Percentiles rank a stretch among this genome's conserved stretches.
Conservation (phyloP, 1,140 invertebrate species). For the Phenacoccus solenopsis region DNA sequence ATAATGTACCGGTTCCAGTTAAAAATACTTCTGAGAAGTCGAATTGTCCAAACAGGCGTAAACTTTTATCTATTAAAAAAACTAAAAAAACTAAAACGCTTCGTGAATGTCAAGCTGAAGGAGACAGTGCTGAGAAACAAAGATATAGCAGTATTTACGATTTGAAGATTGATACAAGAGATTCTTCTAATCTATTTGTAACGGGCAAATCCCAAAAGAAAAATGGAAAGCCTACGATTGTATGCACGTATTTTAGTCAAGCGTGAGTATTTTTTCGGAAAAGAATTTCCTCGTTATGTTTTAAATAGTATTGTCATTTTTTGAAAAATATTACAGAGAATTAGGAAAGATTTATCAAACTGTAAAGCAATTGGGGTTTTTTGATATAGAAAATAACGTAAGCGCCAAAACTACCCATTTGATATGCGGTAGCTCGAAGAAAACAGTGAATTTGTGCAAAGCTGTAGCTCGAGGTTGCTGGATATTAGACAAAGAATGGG, state of each 20-base stretch:
- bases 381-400: slow-evolving; percentile 37
- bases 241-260: slow-evolving; percentile 27
- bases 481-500: slow-evolving; percentile 41
- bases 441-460: slow-evolving; percentile 42
- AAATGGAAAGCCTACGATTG: slow-evolving; percentile 23
- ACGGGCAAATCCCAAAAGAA: background rate
- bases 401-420: slow-evolving; percentile 40
- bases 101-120: background rate
- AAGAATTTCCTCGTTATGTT: slow-evolving; percentile 4
- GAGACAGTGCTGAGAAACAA: background rate
- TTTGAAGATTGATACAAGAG: background rate
- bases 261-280: slow-evolving; percentile 25
- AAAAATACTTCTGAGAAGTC: background rate
- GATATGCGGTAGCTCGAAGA: slow-evolving; percentile 36
- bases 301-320: background rate
- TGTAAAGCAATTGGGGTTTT: slow-evolving; percentile 36
- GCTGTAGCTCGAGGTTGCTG: slow-evolving; percentile 41
- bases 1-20: background rate
- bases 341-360: slow-evolving; percentile 24
- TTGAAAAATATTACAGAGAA: slow-evolving; percentile 24
- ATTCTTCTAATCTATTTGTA: background rate
- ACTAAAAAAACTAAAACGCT: background rate
- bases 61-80: background rate
- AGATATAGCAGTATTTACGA: background rate
- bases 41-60: background rate